Conservation (phyloP, 2,113 vertebrate genomes). For the Circaetus gallicus region DNA sequence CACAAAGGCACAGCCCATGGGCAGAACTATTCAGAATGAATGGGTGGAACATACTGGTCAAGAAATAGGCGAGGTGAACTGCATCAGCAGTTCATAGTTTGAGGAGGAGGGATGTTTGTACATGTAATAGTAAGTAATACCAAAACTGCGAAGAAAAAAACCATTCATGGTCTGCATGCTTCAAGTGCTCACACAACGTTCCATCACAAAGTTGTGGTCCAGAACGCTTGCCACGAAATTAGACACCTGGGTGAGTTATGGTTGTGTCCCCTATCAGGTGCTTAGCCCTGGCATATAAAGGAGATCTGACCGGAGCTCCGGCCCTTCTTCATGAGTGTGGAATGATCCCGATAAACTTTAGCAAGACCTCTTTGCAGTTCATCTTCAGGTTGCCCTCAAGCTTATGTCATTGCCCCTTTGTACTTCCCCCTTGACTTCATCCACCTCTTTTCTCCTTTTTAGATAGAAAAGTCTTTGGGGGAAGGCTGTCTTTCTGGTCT, state of each 20-base stretch:
- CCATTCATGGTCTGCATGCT: neutral
- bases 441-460: neutral
- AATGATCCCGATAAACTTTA: neutral
- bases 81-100: neutral
- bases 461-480: neutral
- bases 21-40: neutral
- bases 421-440: neutral
- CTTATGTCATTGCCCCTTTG: neutral
- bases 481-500: neutral
- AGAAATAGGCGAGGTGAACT: neutral
- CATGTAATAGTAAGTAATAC: neutral
- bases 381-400: neutral
- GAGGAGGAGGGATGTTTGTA: neutral
- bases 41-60: neutral
- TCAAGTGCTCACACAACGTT: neutral
- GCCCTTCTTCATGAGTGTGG: neutral
- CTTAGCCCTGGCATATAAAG: neutral
- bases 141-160: neutral
- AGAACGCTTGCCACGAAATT: neutral
- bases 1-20: neutral
- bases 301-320: neutral
- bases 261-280: neutral
- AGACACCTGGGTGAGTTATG: neutral
- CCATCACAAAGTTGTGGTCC: neutral
- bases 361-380: neutral